Percentiles rank a stretch among this genome's conserved stretches.
Evolutionary conservation across 2,797 vertebrate genomes (phyloP).

Genomic region (Meda fulgida): DNA sequence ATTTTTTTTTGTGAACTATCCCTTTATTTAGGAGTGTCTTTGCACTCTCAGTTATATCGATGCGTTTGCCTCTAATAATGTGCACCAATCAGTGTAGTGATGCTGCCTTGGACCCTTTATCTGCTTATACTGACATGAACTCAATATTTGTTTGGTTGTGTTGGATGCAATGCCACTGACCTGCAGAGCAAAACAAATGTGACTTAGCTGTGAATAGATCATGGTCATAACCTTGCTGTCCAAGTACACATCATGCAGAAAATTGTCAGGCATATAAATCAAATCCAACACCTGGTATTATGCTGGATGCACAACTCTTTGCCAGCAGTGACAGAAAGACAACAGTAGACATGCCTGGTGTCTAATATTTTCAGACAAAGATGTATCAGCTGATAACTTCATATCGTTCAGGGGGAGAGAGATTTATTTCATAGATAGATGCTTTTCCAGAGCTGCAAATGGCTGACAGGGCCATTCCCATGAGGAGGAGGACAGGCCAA

Average conservation of each 20-base stretch:
- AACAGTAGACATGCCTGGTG: constrained; percentile 16
- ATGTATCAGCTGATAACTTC: constrained; percentile 48
- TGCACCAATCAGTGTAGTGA: neutral
- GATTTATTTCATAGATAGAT: constrained; percentile 39
- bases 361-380: constrained; percentile 31
- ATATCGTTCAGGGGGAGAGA: constrained; percentile 32
- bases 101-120: neutral
- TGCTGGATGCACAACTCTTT: constrained; percentile 19
- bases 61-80: neutral
- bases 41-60: neutral
- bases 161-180: neutral
- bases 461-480: constrained; percentile 15
- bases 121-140: constrained; percentile 6
- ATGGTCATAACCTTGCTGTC: constrained; percentile 4
- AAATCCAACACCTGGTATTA: constrained; percentile 31
- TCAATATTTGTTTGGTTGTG: neutral
- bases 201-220: constrained; percentile 5
- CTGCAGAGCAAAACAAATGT: neutral
- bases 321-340: constrained; percentile 41
- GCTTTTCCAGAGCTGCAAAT: constrained; percentile 13
- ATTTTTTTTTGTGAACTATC: neutral
- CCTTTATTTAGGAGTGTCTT: neutral
- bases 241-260: neutral
- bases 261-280: constrained; percentile 41
- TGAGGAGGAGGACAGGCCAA: constrained; percentile 35